Evolutionary conservation across 2,113 vertebrate genomes (phyloP).

Genomic region (Dasyurus viverrinus): DNA sequence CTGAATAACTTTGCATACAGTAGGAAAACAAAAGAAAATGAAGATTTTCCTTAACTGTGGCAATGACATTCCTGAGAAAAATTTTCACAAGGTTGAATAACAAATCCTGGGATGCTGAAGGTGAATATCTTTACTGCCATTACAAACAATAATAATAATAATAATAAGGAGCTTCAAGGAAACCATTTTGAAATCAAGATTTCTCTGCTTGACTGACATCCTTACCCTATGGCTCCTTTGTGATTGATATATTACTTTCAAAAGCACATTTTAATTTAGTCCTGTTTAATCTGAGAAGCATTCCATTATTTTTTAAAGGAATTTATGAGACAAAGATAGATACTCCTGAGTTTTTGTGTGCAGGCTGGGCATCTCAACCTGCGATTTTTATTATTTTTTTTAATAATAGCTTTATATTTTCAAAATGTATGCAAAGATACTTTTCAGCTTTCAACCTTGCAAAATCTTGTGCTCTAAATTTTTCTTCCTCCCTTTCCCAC

Average conservation of each 20-base stretch:
- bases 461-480: no score
- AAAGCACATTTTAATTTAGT: neutral
- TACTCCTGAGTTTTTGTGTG: neutral
- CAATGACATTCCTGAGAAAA: neutral
- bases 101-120: neutral
- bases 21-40: constrained; percentile 3
- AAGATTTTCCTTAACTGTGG: neutral
- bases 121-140: neutral
- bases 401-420: no score
- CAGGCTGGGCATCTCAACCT: neutral
- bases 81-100: neutral
- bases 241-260: neutral
- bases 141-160: neutral
- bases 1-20: neutral
- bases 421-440: no score
- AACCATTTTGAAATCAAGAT: constrained; percentile 1
- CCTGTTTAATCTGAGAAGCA: neutral
- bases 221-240: neutral
- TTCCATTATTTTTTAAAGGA: neutral
- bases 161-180: neutral
- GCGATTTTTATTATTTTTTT: neutral
- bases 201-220: constrained; percentile 16
- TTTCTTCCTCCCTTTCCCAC: no score
- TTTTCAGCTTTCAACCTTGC: no score
- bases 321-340: neutral